These are phyloP conservation scores for Notechis scutatus DNA, from an alignment of 2,113 vertebrate genomes.

Conservation along the genomic window DNA sequence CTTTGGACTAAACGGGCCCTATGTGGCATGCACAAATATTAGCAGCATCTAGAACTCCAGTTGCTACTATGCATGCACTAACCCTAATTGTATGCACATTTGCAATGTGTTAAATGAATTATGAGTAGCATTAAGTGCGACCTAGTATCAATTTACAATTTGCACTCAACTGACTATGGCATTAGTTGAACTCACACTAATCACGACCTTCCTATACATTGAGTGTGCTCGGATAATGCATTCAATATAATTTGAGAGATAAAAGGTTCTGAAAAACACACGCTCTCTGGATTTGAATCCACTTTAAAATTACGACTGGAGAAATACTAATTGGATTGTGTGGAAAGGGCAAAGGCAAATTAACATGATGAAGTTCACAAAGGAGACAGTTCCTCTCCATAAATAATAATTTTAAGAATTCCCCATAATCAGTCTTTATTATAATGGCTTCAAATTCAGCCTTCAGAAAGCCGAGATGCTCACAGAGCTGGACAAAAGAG, in stretches of 20 bases:
- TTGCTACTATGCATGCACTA: background rate
- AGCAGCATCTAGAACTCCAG: background rate
- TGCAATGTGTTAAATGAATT: background rate
- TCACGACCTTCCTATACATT: background rate
- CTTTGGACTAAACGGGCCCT: background rate
- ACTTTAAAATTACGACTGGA: background rate
- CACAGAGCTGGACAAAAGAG: background rate
- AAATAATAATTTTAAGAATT: background rate
- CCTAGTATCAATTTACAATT: background rate
- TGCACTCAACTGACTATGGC: background rate
- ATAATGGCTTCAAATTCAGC: background rate
- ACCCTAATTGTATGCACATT: background rate
- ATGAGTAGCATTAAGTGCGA: background rate
- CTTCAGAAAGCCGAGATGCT: background rate
- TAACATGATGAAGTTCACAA: background rate
- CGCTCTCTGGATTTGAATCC: background rate
- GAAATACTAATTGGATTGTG: background rate
- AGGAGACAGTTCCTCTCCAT: background rate
- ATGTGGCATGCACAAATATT: background rate
- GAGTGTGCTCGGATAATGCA: background rate
- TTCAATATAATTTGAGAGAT: background rate
- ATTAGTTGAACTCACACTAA: background rate
- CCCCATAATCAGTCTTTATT: background rate
- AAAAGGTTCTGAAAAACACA: background rate
- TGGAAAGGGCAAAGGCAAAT: background rate